Evolutionary conservation across 2,888 invertebrate species (phyloP).

Genomic region (Drosophila nr. medialis): DNA sequence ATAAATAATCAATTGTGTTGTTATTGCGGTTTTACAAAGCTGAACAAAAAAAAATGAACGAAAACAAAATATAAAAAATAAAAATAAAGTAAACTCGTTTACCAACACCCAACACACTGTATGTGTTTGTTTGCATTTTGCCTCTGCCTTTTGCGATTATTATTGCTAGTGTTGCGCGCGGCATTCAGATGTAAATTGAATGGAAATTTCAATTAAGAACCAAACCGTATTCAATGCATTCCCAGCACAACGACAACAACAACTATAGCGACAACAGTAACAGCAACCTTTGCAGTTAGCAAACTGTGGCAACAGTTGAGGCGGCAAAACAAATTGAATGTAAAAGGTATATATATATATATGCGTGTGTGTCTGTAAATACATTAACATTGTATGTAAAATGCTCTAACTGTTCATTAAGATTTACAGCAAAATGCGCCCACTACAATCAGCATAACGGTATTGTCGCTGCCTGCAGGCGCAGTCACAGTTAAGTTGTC

Average conservation of each 20-base stretch:
- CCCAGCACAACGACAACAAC: constrained; percentile 31
- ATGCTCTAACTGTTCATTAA: constrained; percentile 18
- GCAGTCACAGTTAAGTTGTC: constrained; percentile 7
- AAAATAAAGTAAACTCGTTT: constrained; percentile 56
- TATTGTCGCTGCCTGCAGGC: constrained; percentile 30
- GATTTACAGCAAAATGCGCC: constrained; percentile 32
- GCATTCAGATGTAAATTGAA: constrained; percentile 46
- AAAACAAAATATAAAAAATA: neutral
- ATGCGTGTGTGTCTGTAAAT: constrained; percentile 14
- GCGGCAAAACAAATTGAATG: constrained; percentile 50
- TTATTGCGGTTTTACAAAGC: constrained; percentile 54
- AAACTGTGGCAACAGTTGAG: constrained; percentile 57
- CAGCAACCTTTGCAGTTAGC: constrained; percentile 31
- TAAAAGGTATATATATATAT: constrained; percentile 48
- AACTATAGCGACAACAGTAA: constrained; percentile 13
- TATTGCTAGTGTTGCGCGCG: constrained; percentile 38
- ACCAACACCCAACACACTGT: constrained; percentile 48
- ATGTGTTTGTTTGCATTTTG: constrained; percentile 51
- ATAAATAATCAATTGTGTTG: constrained; percentile 39
- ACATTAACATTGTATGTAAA: constrained; percentile 14
- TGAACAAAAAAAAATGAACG: neutral
- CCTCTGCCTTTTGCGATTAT: constrained; percentile 11
- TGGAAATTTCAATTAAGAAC: constrained; percentile 39
- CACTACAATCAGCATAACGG: constrained; percentile 51
- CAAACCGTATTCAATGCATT: constrained; percentile 60